Conservation (phyloP, 1,140 invertebrate genomes). For the Charaxes varanes region DNA sequence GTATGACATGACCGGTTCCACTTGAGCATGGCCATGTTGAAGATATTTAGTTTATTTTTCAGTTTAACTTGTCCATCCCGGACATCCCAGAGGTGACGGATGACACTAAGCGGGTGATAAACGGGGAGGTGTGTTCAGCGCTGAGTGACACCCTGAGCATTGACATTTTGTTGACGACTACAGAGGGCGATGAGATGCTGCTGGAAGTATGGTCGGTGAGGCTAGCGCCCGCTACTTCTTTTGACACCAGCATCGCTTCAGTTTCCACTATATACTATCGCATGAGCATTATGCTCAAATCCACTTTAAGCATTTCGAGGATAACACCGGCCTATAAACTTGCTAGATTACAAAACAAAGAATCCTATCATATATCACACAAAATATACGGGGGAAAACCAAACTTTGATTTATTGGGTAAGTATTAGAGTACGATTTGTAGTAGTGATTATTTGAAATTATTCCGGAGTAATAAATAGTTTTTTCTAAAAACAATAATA, state of each 20-base stretch:
- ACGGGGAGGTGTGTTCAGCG: slow-evolving; percentile 52
- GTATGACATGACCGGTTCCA: too few species aligned
- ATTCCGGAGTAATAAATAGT: too few species aligned
- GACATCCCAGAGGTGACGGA: slow-evolving; percentile 51
- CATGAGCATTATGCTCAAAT: slow-evolving; percentile 64
- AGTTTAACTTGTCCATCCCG: slow-evolving; percentile 64
- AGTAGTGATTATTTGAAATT: too few species aligned
- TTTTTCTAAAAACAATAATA: neutral
- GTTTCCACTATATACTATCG: slow-evolving; percentile 55
- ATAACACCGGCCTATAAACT: slow-evolving; percentile 63
- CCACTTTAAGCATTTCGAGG: slow-evolving; percentile 55
- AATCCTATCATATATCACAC: slow-evolving; percentile 55
- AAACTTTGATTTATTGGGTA: slow-evolving; percentile 48
- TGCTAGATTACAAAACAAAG: slow-evolving; percentile 50
- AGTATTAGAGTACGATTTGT: too few species aligned
- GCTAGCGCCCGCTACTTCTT: slow-evolving; percentile 28
- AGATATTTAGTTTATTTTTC: slow-evolving; percentile 27
- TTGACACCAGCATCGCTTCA: slow-evolving; percentile 37
- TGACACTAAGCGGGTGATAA: slow-evolving; percentile 50
- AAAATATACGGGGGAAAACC: slow-evolving; percentile 60
- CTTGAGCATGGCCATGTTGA: too few species aligned
- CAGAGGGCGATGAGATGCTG: slow-evolving; percentile 59
- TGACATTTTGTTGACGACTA: slow-evolving; percentile 53
- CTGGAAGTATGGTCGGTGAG: slow-evolving; percentile 57
- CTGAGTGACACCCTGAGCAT: slow-evolving; percentile 52